Conservation (phyloP, 1,140 invertebrate species). For the Sitophilus oryzae region DNA sequence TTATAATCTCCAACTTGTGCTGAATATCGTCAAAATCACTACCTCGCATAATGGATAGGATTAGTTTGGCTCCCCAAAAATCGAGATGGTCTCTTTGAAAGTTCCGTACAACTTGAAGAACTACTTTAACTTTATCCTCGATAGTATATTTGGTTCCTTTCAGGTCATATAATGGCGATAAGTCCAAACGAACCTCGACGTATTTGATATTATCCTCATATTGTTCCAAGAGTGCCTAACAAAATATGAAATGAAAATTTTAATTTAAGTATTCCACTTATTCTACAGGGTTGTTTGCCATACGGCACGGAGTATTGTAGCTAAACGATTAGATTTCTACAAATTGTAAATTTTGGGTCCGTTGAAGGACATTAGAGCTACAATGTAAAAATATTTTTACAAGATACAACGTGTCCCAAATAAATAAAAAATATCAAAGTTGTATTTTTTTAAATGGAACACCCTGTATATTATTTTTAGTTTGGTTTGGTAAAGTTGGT, state of each 20-base stretch:
- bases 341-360: too few species aligned
- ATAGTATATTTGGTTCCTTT: slow-evolving; percentile 45
- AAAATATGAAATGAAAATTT: slow-evolving; percentile 48
- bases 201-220: slow-evolving; percentile 76
- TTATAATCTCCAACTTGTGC: slow-evolving; percentile 45
- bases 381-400: too few species aligned
- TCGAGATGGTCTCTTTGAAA: slow-evolving; percentile 52
- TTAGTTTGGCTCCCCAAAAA: slow-evolving; percentile 59
- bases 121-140: slow-evolving; percentile 45
- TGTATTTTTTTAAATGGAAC: too few species aligned
- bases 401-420: too few species aligned
- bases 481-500: too few species aligned
- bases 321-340: too few species aligned
- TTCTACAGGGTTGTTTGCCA: too few species aligned
- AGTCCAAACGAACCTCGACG: slow-evolving; percentile 59
- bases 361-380: too few species aligned
- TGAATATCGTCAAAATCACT: slow-evolving; percentile 34
- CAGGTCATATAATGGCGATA: slow-evolving; percentile 49
- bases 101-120: slow-evolving; percentile 47
- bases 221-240: slow-evolving; percentile 46
- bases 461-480: too few species aligned
- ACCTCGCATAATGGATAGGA: slow-evolving; percentile 51
- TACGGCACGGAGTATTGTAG: too few species aligned
- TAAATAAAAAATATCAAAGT: too few species aligned
- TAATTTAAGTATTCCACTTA: too few species aligned